Evolutionary conservation across 2,888 invertebrate genomes (phyloP), one percentile per base, ranked within the genome.

Genomic region (Caenorhabditis auriculariae): DNA sequence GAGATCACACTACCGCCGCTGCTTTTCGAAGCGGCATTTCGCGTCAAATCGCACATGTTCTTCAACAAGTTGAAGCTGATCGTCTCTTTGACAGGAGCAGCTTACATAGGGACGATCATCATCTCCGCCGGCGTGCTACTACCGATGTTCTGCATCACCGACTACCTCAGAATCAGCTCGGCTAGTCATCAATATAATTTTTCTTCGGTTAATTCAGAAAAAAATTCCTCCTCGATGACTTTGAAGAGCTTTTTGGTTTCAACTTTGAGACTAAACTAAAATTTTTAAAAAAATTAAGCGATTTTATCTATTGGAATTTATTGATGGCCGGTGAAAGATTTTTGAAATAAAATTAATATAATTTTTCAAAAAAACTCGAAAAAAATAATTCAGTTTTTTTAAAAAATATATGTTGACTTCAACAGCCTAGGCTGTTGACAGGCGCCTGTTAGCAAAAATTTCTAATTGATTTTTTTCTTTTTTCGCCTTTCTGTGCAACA

Each of bases 21-120:
- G 35, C 82, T 84, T 41, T 84, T 83, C 70, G 84, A 84, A 56
- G 82, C 83, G 1, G 83, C 84, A 1, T 84, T 83, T 65, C 80
- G 81, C 5, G 81, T 84, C 81, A 83, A 84, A 43, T 75, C 81
- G 7, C 82, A 83, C 59, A 81, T 81, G 2, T 83, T 84, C 60
- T 54, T 49, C 37, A 62, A 81, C 51, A 81, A 62, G 42, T 35
- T 50, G 7, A 28, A 17, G 24, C 27, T 50, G 29, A 53, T 64
- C 32, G 37, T 48, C 21, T 27, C 43, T 32, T 27, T 62, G 27
- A 59, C 62, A 12, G 37, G 45, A 12, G 43, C 32, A 23, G 46
- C 53, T 26, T 66, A 62, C 42, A 19, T 61, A 12, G 15, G 52
- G 37, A 54, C 62, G 6, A 12, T 53, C 27, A 29, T 38, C 29